These are phyloP conservation scores for Characodon lateralis DNA, from an alignment of 2,797 vertebrate species.

Conservation along the genomic window DNA sequence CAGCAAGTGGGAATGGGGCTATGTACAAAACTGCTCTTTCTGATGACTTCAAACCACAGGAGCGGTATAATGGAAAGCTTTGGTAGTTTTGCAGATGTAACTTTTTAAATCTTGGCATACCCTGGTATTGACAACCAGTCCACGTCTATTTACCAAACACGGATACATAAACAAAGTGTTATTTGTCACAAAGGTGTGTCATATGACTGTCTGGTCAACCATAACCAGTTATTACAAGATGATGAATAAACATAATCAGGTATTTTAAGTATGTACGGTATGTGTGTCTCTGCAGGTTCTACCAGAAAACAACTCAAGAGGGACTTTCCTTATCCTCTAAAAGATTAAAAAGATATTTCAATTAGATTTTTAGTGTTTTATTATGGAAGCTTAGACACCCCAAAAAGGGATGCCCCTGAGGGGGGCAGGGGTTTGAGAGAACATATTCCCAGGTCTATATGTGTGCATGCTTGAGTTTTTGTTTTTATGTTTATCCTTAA, in stretches of 20 bases:
- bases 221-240: neutral
- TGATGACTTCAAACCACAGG: no score
- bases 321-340: neutral
- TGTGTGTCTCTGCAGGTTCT: constrained; percentile 39
- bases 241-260: neutral
- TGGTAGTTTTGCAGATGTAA: neutral
- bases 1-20: no score
- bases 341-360: constrained; percentile 44
- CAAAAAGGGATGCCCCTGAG: constrained; percentile 82
- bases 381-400: constrained; percentile 85
- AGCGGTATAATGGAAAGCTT: neutral
- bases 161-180: neutral
- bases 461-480: constrained; percentile 24
- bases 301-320: neutral
- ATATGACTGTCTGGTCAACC: neutral
- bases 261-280: neutral
- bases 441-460: constrained; percentile 55
- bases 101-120: neutral
- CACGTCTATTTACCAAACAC: neutral
- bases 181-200: neutral
- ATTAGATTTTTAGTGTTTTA: constrained; percentile 50
- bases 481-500: neutral
- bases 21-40: no score
- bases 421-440: constrained; percentile 90
- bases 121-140: neutral